Evolutionary conservation across 2,888 invertebrate species (phyloP).

Genomic region (Sphaerophoria rueppellii): DNA sequence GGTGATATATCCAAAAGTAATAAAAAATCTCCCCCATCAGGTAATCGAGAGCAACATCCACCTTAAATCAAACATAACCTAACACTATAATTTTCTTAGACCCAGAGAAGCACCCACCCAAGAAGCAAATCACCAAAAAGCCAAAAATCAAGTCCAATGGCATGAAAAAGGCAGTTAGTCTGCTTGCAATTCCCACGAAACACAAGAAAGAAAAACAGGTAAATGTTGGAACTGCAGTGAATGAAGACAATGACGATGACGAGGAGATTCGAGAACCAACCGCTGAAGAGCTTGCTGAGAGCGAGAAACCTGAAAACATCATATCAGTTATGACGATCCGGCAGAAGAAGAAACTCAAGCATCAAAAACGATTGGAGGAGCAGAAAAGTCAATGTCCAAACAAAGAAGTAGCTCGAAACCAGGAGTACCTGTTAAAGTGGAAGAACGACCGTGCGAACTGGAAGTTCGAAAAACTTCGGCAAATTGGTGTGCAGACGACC

Average conservation of each 20-base stretch:
- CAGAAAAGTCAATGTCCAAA: slow-evolving; percentile 84
- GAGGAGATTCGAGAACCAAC: slow-evolving; percentile 78
- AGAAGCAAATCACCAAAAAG: slow-evolving; percentile 47
- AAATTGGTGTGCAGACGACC: slow-evolving; percentile 89
- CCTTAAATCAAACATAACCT: slow-evolving; percentile 28
- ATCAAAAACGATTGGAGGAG: slow-evolving; percentile 84
- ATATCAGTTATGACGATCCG: slow-evolving; percentile 85
- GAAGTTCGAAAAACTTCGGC: slow-evolving; percentile 91
- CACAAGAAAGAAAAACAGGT: slow-evolving; percentile 26
- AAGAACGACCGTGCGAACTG: slow-evolving; percentile 87
- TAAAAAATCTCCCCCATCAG: neutral
- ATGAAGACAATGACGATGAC: slow-evolving; percentile 81
- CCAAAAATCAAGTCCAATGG: slow-evolving; percentile 43
- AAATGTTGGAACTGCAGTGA: slow-evolving; percentile 81
- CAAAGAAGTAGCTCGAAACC: slow-evolving; percentile 85
- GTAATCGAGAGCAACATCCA: neutral
- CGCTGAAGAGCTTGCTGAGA: slow-evolving; percentile 78
- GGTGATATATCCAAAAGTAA: neutral
- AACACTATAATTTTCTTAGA: slow-evolving; percentile 11
- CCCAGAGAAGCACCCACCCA: slow-evolving; percentile 16
- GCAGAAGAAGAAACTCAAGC: slow-evolving; percentile 86
- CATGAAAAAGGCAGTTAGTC: slow-evolving; percentile 18
- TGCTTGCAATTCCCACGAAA: neutral
- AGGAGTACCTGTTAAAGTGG: slow-evolving; percentile 89
- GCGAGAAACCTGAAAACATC: slow-evolving; percentile 79